These are phyloP conservation scores for Gopherus flavomarginatus DNA, from an alignment of 2,113 vertebrate genomes.

Conservation along the genomic window DNA sequence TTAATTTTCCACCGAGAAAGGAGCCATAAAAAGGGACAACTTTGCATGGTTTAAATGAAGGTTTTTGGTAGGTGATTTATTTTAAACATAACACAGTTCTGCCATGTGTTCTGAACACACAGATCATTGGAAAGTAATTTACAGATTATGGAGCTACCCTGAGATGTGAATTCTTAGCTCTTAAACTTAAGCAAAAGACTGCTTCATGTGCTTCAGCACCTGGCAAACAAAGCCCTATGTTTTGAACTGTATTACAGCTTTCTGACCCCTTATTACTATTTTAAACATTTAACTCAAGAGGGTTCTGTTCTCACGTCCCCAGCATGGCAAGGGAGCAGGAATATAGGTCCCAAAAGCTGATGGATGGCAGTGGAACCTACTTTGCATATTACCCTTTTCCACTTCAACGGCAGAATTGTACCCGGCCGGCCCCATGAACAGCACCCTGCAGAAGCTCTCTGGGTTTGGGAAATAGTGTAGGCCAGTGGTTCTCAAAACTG, in stretches of 20 bases:
- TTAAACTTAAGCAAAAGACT: slow-evolving; percentile 39
- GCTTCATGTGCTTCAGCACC: slow-evolving; percentile 64
- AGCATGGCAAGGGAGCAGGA: not conserved
- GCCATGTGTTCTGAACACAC: slow-evolving; percentile 65
- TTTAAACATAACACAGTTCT: slow-evolving; percentile 70
- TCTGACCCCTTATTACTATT: slow-evolving; percentile 64
- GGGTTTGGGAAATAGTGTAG: not conserved
- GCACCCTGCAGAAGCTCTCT: not conserved
- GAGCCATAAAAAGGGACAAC: slow-evolving; percentile 55
- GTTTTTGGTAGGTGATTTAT: slow-evolving; percentile 65
- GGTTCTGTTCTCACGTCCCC: slow-evolving; percentile 2
- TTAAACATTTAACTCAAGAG: slow-evolving; percentile 15
- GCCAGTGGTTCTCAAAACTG: not conserved
- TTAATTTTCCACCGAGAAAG: slow-evolving; percentile 61
- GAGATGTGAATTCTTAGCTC: slow-evolving; percentile 42
- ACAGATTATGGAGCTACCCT: slow-evolving; percentile 61
- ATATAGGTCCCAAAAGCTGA: not conserved
- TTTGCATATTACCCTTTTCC: not conserved
- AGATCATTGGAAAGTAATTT: slow-evolving; percentile 56
- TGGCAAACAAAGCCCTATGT: slow-evolving; percentile 71
- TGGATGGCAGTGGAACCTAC: not conserved
- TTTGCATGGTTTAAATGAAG: slow-evolving; percentile 50
- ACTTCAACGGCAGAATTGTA: not conserved
- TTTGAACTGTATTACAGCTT: slow-evolving; percentile 55
- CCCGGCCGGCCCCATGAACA: not conserved